Base-by-base conservation (phyloP, 2,888 invertebrate genomes). In the Pycnomerus fuliginosus region DNA sequence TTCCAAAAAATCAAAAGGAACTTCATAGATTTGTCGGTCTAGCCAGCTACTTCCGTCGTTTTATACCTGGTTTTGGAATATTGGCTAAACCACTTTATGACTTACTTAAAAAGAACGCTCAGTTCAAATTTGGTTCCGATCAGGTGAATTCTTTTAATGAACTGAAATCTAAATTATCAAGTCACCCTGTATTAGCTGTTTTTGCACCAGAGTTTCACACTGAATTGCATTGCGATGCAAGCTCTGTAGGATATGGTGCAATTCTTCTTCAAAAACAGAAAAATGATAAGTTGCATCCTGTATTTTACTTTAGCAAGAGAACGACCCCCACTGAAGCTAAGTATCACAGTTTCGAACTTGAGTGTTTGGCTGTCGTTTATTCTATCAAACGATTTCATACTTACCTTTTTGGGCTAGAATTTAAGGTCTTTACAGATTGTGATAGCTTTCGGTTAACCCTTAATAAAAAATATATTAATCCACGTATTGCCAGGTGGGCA, bases 221-320 rank as follows among this genome's bases (percentile, higher is more conserved):
- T 1, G 59, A 68, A 37, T 31, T 65, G 12, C 65, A 68, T 32
- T 62, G 60, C 5, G 63, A 67, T 45, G 65, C 61, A 0, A 62
- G 61, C 29, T 25, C 54, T 0, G 4, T 38, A 1, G 64, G 65
- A 0, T 65, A 55, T 32, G 65, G 62, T 0, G 56, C 60, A 0
- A 51, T 64, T 2, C 35, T 67, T 8, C n/a, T 67, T 15, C 66
- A 67, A 38, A 52, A 42, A 27, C 60, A 62, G 32, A 7, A 17
- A 0, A 53, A 58, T 46, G 32, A 25, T 3, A 42, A 50, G 17
- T 50, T 62, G 7, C 58, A 65, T 16, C 64, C 63, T 0, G 29
- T 66, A 0, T 60, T 60, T 23, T 64, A 60, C 46, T 65, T 61
- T 51, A 64, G 60, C 3, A 62, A 63, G 41, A 44, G 58, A 10